A percentile compares a stretch with the other conserved stretches of the same genome.
Evolutionary conservation across 1,140 invertebrate genomes (phyloP).

Genomic region (Nasonia vitripennis): DNA sequence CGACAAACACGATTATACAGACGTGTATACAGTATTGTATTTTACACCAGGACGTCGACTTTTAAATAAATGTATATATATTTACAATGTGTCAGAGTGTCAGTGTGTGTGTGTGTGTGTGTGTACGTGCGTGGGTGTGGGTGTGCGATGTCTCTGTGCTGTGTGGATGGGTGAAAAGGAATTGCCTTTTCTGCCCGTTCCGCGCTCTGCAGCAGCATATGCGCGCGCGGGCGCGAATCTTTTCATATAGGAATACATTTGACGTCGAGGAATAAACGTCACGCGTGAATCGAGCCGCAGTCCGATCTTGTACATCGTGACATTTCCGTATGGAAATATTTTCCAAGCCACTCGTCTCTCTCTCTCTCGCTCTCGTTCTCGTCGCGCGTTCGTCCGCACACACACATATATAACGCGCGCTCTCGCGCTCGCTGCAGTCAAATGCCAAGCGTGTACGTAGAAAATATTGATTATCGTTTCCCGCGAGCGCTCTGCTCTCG

Average conservation of each 20-base stretch:
- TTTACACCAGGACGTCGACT: constrained; percentile 64
- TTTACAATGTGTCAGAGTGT: constrained; percentile 56
- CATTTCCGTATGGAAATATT: constrained; percentile 45
- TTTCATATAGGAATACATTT: constrained; percentile 50
- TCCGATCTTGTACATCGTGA: constrained; percentile 38
- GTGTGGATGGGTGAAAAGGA: constrained; percentile 1
- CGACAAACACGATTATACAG: constrained; percentile 73
- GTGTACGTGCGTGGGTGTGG: not conserved
- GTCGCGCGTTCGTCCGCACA: constrained; percentile 21
- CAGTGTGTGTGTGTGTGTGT: not conserved
- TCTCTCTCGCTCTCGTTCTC: not conserved
- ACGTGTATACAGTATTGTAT: constrained; percentile 69
- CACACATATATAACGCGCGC: not conserved
- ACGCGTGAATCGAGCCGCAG: constrained; percentile 38
- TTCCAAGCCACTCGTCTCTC: constrained; percentile 35
- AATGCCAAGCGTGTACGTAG: constrained; percentile 21
- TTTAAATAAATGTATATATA: constrained; percentile 53
- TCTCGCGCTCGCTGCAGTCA: not conserved
- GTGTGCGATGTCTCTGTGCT: no score
- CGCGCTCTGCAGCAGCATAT: not conserved
- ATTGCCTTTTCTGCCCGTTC: constrained; percentile 35
- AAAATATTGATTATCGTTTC: constrained; percentile 51
- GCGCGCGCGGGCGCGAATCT: constrained; percentile 3
- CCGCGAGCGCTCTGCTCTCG: not conserved
- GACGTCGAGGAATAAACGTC: constrained; percentile 48